These are phyloP conservation scores for Lucinisca nassula DNA, from an alignment of 2,888 invertebrate species.

Conservation along the genomic window DNA sequence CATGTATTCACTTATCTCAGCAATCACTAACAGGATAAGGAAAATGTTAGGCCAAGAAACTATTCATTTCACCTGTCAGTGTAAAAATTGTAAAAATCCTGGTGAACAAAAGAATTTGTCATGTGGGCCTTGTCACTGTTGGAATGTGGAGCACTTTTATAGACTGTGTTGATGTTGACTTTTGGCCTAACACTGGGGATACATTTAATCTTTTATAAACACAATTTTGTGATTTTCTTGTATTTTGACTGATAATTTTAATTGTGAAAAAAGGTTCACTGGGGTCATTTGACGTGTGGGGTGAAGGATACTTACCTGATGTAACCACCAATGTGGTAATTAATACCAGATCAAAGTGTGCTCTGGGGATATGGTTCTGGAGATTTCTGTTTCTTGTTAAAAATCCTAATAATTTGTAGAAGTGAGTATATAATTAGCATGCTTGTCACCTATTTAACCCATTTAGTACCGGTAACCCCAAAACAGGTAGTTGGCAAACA, in stretches of 20 bases:
- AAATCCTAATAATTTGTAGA: too few species aligned
- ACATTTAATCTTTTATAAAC: not conserved
- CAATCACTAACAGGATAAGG: not conserved
- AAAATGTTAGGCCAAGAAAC: not conserved
- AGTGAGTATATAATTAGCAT: too few species aligned
- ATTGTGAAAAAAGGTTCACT: too few species aligned
- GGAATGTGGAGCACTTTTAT: conserved; percentile 5
- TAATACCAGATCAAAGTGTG: too few species aligned
- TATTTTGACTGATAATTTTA: not conserved
- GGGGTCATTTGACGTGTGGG: too few species aligned
- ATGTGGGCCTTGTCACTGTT: not conserved
- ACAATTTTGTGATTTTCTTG: not conserved
- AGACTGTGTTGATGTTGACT: not conserved
- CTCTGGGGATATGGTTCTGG: too few species aligned
- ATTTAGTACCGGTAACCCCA: too few species aligned
- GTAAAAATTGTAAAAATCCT: not conserved
- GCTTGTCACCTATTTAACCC: too few species aligned
- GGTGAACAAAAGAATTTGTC: conserved; percentile 8
- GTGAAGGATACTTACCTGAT: too few species aligned
- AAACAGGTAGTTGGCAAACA: too few species aligned
- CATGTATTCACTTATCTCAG: not conserved
- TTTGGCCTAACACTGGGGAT: not conserved
- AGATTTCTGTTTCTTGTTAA: too few species aligned
- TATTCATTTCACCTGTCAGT: not conserved
- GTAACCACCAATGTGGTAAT: too few species aligned